These are phyloP conservation scores for Metalampra italica DNA, from an alignment of 2,888 invertebrate genomes.

Conservation along the genomic window DNA sequence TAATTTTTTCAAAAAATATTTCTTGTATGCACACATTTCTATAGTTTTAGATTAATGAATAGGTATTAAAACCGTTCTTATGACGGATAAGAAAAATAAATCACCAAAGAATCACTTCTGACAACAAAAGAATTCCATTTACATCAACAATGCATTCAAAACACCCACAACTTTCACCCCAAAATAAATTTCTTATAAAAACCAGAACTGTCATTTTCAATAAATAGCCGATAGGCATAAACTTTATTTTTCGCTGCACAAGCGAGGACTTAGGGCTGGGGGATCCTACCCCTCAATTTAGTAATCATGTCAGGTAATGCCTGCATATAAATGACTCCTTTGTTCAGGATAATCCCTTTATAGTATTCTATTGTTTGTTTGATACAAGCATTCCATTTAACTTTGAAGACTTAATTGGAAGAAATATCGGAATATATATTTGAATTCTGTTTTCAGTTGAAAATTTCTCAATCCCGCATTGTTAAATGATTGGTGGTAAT, in stretches of 20 bases:
- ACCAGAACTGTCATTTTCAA: slow-evolving; percentile 49
- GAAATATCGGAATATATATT: slow-evolving; percentile 10
- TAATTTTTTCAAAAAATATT: no score
- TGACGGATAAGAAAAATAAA: no score
- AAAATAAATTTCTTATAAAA: slow-evolving; percentile 13
- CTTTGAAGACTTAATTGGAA: slow-evolving; percentile 11
- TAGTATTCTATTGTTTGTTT: slow-evolving; percentile 47
- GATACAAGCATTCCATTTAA: slow-evolving; percentile 15
- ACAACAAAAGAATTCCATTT: no score
- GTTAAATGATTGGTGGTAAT: no score
- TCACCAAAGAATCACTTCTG: no score
- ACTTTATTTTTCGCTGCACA: slow-evolving; percentile 48
- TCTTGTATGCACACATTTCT: no score
- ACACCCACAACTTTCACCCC: slow-evolving; percentile 5
- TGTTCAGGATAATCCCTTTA: slow-evolving; percentile 55
- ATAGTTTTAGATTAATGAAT: no score
- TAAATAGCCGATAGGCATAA: slow-evolving; percentile 52
- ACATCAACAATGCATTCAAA: not conserved
- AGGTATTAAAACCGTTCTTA: no score
- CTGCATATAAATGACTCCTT: slow-evolving; percentile 72
- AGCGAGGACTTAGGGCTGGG: slow-evolving; percentile 37
- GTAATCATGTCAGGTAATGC: slow-evolving; percentile 67
- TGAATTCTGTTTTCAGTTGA: not conserved
- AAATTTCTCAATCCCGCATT: no score
- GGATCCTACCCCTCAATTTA: slow-evolving; percentile 46